Base-by-base conservation (phyloP, 2,113 vertebrate genomes). In the Meleagris gallopavo region DNA sequence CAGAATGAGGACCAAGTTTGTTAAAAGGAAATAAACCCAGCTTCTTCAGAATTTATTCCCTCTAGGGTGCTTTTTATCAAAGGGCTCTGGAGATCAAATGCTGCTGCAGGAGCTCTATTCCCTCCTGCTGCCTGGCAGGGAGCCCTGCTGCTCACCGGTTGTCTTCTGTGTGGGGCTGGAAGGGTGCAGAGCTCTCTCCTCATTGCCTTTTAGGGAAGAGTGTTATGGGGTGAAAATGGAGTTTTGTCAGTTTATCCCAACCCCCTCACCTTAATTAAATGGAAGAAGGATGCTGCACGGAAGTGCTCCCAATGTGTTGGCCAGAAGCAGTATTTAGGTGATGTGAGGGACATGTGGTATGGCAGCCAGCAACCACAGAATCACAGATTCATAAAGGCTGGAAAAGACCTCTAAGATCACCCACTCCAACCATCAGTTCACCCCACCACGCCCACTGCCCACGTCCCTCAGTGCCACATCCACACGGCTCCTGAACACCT, bases 121-220 rank as follows among this genome's bases (percentile, higher is more conserved):
- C 27, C 36, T 80, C 22, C 45, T 25, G 48, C 76, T 58, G 71
- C 41, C 48, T 61, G 64, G 20, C 24, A 43, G 52, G 38, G 30
- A 64, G 13, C 0, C 0, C 18, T 36, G 16, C 70, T 83, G 69
- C 19, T 32, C 15, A 3, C 29, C 52, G 40, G 10, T 13, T 0
- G 2, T 13, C 58, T 65, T 77, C 58, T 58, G 34, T 18, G 27
- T 36, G 81, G 30, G 2, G 41, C 30, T 22, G 60, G 58, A 13
- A 73, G 30, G 20, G 14, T 64, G 20, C 19, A 32, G 20, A 43
- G 14, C 11, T 55, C 82, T 57, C 27, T 11, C 50, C n/a, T 65
- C 11, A 60, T n/a, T 75, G 3, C 5, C 81, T 83, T 75, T 40
- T 69, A 74, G 27, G 54, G 60, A 36, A 87, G 22, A 19, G 65